A percentile compares a stretch with the other conserved stretches of the same genome.
These are phyloP conservation scores for Apeira syringaria DNA, from an alignment of 2,888 invertebrate genomes.

Conservation along the genomic window DNA sequence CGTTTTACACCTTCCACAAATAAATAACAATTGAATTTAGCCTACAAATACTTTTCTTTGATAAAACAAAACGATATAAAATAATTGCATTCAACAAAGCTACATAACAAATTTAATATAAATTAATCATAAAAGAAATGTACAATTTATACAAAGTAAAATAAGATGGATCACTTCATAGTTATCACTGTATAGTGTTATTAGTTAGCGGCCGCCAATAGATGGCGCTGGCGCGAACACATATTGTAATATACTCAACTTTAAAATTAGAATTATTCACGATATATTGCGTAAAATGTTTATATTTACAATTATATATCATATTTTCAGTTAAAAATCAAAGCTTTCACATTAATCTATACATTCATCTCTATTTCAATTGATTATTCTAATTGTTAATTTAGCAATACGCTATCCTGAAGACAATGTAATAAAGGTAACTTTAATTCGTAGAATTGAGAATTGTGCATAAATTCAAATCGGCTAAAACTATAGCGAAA, in stretches of 20 bases:
- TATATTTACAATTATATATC: constrained; percentile 35
- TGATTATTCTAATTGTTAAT: constrained; percentile 29
- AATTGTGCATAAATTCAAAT: constrained; percentile 71
- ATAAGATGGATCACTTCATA: constrained; percentile 73
- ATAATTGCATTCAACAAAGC: constrained; percentile 84
- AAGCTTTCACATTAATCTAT: constrained; percentile 30
- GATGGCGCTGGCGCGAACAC: constrained; percentile 33
- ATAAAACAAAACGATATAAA: constrained; percentile 83
- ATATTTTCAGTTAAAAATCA: constrained; percentile 18
- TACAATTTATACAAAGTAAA: constrained; percentile 81
- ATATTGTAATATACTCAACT: constrained; percentile 25
- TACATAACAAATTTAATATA: constrained; percentile 83
- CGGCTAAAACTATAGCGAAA: constrained; percentile 69
- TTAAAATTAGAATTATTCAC: constrained; percentile 38
- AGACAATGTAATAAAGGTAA: constrained; percentile 66
- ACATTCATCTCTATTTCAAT: constrained; percentile 15
- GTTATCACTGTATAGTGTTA: constrained; percentile 69
- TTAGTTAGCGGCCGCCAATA: constrained; percentile 37
- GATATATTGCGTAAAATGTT: constrained; percentile 40
- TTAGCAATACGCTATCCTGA: constrained; percentile 42
- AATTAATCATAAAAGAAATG: constrained; percentile 80
- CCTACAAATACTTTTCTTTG: constrained; percentile 79
- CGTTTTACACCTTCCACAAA: constrained; percentile 78
- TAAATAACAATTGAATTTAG: constrained; percentile 83
- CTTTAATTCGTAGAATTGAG: constrained; percentile 60